Evolutionary conservation across 2,113 vertebrate genomes (phyloP).

Genomic region (Panurus biarmicus): DNA sequence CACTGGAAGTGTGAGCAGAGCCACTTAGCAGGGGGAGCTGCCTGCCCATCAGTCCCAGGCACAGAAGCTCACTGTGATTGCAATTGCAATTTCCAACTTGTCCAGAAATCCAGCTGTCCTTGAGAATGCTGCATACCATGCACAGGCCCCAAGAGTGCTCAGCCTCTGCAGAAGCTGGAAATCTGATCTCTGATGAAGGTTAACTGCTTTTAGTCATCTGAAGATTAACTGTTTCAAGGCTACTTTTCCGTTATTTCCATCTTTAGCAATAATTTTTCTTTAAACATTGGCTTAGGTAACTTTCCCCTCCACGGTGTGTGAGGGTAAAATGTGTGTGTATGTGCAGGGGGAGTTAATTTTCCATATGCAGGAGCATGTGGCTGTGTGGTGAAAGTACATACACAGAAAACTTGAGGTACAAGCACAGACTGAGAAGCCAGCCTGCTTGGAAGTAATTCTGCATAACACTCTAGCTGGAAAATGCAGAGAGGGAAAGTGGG

Average conservation of each 20-base stretch:
- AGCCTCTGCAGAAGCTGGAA: not conserved
- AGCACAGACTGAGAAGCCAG: not conserved
- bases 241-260: not conserved
- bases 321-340: not conserved
- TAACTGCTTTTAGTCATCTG: not conserved
- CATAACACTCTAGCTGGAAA: not conserved
- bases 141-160: not conserved
- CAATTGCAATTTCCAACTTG: not conserved
- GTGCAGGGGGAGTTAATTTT: not conserved
- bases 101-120: slow-evolving; percentile 23
- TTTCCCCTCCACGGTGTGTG: not conserved
- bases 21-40: not conserved
- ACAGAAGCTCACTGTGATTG: not conserved
- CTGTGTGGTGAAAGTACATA: not conserved
- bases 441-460: not conserved
- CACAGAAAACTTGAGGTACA: not conserved
- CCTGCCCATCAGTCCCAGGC: not conserved
- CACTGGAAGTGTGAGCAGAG: not conserved
- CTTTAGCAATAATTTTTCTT: slow-evolving; percentile 3
- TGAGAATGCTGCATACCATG: not conserved
- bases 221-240: not conserved
- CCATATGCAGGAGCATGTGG: not conserved
- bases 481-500: not conserved
- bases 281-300: not conserved
- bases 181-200: slow-evolving; percentile 7